Base-by-base conservation (phyloP, 2,888 invertebrate genomes). In the Parasteatoda lunata region DNA sequence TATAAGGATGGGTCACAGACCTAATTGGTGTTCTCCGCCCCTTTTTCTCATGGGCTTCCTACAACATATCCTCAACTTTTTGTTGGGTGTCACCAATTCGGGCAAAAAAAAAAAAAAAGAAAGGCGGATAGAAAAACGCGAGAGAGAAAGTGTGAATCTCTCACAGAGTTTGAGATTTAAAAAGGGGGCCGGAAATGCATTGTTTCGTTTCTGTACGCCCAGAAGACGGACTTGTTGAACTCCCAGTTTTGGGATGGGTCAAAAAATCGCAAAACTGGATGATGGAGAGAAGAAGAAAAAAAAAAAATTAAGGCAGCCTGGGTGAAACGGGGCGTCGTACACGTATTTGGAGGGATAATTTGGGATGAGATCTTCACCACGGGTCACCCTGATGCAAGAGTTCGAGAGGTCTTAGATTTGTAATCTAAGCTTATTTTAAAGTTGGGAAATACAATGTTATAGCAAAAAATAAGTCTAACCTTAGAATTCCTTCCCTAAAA, bases 131-230 rank as follows among this genome's bases (percentile, higher is more conserved):
- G n/a, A 59, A 59, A 13, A 59, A 7, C 30, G 30, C 30, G 72
- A 72, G 9, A 3, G 64, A 66, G 84, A 84, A 84, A 84, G 78
- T 84, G 69, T 54, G 72, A 77, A 84, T 30, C 75, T 65, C 45
- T 30, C 30, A 30, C 30, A 30, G 59, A 52, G 51, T 8, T 47
- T 48, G 30, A 45, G 70, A 77, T 54, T 69, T 64, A 47, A 59
- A 66, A 83, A 77, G 45, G 64, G 73, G 78, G 73, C 84, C 84
- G 84, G 84, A 84, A 84, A 84, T 49, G 64, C 84, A 48, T 84
- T 84, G 84, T 84, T 45, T 73, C 84, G 66, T 49, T 68, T 49
- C 66, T 64, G 69, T 52, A 78, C 84, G 75, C 84, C 84, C 84
- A 59, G 65, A 13, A 59, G 3, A 11, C 49, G 47, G 77, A 84